Base-by-base conservation (phyloP, 1,140 invertebrate genomes). In the Berghia stephanieae region DNA sequence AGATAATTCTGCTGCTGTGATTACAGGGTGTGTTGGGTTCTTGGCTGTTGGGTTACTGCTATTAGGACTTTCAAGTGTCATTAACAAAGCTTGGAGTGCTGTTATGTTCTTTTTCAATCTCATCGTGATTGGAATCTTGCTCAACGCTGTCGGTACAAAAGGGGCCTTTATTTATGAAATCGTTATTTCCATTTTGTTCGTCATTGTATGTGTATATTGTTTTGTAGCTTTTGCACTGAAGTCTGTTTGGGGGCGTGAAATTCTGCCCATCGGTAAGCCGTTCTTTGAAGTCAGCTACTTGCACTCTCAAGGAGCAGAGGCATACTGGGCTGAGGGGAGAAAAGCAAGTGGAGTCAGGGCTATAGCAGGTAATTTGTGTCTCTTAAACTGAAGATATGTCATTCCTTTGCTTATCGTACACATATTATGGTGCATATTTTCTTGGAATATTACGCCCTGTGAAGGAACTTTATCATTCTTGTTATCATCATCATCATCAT, bases 241-340 rank as follows among this genome's bases (percentile, higher is more conserved):
- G 66, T 60, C 79, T n/a, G 46, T 80, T 0, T 80, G 67, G 67
- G 82, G 82, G 0, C 70, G 77, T 52, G 81, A 83, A 13, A 42
- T 86, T n/a, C 70, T 86, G 18, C 83, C 84, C 13, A 18, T 79
- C 13, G 84, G 84, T n/a, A 82, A 75, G 34, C 84, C 84, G 18
- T 57, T 83, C 8, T 34, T 83, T 1, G 78, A 83, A 67, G 82
- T 86, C 44, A 86, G 83, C 73, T 80, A 79, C 21, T 76, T 86
- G 3, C 78, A 82, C 49, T 79, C 81, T 8, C 77, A 81, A 43
- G 80, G 81, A 10, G 69, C 72, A 42, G 77, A 79, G 40, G 81
- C 80, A 6, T 68, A 83, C 18, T 84, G 82, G 80, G 80, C 82
- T 6, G 80, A 83, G 66, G 80, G 80, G 8, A 78, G 81, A 43